Conservation (phyloP, 2,797 vertebrate genomes). For the Anniella stebbinsi region DNA sequence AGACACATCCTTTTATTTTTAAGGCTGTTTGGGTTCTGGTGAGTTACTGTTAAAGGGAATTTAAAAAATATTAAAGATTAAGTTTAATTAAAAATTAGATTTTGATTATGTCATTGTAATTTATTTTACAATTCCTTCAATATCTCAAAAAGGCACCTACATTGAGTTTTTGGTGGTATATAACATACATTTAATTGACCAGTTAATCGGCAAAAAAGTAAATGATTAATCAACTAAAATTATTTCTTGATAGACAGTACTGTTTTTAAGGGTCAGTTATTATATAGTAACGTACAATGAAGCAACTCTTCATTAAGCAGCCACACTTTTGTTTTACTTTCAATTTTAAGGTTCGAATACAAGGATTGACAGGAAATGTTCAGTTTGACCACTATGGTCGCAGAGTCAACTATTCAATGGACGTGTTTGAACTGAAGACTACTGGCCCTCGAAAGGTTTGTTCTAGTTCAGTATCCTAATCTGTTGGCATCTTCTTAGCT, state of each 20-base stretch:
- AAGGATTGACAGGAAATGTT: slow-evolving; percentile 96
- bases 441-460: slow-evolving; percentile 94
- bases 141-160: background rate
- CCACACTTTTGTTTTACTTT: slow-evolving; percentile 8
- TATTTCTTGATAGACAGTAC: background rate
- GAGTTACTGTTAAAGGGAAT: background rate
- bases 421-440: slow-evolving; percentile 96
- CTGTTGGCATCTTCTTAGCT: background rate
- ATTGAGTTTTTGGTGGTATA: background rate
- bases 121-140: background rate
- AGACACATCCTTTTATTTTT: background rate
- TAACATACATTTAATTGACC: background rate
- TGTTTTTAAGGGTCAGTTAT: background rate
- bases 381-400: slow-evolving; percentile 98
- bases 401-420: slow-evolving; percentile 97
- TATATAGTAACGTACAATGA: background rate
- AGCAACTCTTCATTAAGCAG: background rate
- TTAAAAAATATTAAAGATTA: background rate
- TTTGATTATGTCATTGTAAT: background rate
- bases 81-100: background rate
- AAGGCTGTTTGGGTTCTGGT: background rate
- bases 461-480: background rate
- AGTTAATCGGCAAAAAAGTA: background rate
- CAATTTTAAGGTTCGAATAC: slow-evolving; percentile 91
- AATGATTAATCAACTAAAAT: background rate